Conservation (phyloP, 2,113 vertebrate species). For the Tupaia chinensis region DNA sequence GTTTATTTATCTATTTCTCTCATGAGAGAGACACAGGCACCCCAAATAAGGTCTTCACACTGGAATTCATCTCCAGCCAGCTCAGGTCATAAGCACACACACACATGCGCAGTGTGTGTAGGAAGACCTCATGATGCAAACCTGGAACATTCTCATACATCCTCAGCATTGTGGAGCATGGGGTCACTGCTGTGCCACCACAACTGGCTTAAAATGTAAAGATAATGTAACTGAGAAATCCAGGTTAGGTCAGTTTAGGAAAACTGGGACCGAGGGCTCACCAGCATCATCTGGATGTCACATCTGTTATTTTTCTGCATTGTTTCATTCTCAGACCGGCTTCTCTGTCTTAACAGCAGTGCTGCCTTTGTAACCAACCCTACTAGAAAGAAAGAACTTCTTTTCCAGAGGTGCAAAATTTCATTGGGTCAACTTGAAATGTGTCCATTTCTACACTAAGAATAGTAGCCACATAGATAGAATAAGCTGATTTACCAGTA, state of each 20-base stretch:
- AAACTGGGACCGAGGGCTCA: background rate
- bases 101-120: no score
- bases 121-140: no score
- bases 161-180: no score
- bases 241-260: background rate
- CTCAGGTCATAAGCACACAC: no score
- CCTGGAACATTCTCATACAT: no score
- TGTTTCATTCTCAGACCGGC: background rate
- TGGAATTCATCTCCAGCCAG: no score
- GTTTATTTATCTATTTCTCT: no score
- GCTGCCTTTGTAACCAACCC: background rate
- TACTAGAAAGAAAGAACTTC: background rate
- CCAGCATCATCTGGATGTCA: fast-evolving
- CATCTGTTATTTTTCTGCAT: background rate
- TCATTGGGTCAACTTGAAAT: background rate
- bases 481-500: background rate
- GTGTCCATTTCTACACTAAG: background rate
- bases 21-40: no score
- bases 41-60: no score
- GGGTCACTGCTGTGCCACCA: no score
- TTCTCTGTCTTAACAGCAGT: background rate
- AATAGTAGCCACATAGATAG: background rate
- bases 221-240: background rate
- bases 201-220: background rate
- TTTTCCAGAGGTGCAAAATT: background rate